Conservation (phyloP, 2,888 invertebrate species). For the Sturmia bella region DNA sequence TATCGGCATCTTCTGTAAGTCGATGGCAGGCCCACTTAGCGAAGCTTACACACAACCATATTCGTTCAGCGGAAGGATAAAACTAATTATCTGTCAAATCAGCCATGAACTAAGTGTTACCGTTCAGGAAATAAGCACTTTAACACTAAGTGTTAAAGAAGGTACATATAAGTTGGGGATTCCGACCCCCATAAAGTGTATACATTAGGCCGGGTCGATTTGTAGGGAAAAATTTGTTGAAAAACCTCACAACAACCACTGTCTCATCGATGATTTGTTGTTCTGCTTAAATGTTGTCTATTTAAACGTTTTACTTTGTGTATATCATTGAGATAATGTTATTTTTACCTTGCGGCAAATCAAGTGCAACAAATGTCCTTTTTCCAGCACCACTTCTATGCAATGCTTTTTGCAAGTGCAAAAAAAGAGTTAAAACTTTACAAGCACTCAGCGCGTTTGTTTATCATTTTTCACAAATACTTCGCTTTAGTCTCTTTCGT, state of each 20-base stretch:
- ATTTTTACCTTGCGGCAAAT: slow-evolving; percentile 60
- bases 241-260: background rate
- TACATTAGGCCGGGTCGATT: no score
- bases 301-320: slow-evolving; percentile 37
- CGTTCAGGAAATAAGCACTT: no score
- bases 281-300: slow-evolving; percentile 1
- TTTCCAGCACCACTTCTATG: background rate
- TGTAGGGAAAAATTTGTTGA: no score
- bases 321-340: slow-evolving; percentile 55
- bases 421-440: slow-evolving; percentile 30
- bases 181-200: no score
- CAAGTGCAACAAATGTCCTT: slow-evolving; percentile 30
- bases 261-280: slow-evolving; percentile 16
- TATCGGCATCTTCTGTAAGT: no score
- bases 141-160: no score
- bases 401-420: background rate
- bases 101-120: no score
- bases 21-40: no score
- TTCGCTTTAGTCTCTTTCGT: slow-evolving; percentile 44
- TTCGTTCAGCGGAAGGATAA: no score
- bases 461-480: slow-evolving; percentile 53
- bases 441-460: slow-evolving; percentile 36
- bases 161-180: no score
- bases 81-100: no score
- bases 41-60: no score